These are phyloP conservation scores for Palythoa grandis DNA, from an alignment of 92 coral and sea anemone species.

Conservation along the genomic window DNA sequence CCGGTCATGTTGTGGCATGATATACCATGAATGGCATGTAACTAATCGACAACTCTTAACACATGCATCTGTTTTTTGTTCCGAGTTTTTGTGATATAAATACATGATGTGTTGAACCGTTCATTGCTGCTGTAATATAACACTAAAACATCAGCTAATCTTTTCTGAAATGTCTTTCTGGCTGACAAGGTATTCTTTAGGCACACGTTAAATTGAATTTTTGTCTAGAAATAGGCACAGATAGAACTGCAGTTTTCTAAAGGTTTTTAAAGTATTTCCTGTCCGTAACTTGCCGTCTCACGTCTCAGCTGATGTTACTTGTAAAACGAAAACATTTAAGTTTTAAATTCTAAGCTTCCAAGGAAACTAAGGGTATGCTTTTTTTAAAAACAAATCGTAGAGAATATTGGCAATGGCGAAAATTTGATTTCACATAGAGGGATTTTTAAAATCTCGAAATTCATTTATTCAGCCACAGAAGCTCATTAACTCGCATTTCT, in stretches of 20 bases:
- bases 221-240: constrained; percentile 27
- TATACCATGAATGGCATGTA: background rate
- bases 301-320: background rate
- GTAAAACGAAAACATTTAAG: background rate
- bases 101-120: constrained; percentile 28
- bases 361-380: too few species aligned
- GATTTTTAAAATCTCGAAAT: constrained; percentile 3
- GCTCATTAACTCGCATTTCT: constrained; percentile 1
- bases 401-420: background rate
- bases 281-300: background rate
- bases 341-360: background rate
- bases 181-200: background rate
- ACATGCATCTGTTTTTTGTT: background rate
- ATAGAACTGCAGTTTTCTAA: constrained; percentile 15
- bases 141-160: background rate
- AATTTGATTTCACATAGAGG: background rate
- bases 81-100: background rate
- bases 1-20: background rate
- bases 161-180: background rate
- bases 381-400: too few species aligned
- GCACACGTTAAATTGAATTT: background rate
- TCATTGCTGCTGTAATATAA: background rate
- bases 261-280: background rate
- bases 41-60: background rate
- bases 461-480: constrained; percentile 23